phyloP scores from a whole-genome alignment of 2,113 vertebrate genomes.

The Dipodomys ordii region DNA sequence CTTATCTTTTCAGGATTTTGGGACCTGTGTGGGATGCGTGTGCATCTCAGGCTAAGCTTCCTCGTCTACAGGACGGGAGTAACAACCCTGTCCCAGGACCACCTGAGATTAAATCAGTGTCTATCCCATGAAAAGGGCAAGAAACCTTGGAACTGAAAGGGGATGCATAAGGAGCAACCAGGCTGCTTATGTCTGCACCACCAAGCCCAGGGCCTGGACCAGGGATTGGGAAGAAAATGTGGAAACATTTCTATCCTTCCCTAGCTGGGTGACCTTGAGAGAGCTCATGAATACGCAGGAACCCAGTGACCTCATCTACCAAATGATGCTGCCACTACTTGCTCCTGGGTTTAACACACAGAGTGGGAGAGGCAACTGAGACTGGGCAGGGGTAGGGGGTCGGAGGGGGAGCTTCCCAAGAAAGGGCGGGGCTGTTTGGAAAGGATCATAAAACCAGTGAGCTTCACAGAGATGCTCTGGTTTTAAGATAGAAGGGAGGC shows the following conservation, averaged over 20 bases:
- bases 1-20: background rate
- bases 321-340: background rate
- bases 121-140: background rate
- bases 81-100: background rate
- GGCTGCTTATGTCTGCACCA: background rate
- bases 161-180: background rate
- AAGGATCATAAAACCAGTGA: background rate
- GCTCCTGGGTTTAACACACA: background rate
- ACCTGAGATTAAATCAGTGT: background rate
- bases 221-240: background rate
- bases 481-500: background rate
- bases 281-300: background rate
- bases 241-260: background rate
- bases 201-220: background rate
- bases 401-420: background rate
- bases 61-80: constrained; percentile 7
- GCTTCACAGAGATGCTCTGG: constrained; percentile 1
- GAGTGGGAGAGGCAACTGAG: background rate
- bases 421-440: background rate
- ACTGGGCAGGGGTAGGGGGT: background rate
- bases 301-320: background rate
- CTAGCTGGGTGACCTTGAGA: background rate
- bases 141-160: background rate
- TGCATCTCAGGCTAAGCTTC: background rate
- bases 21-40: rapidly evolving